Conservation (phyloP, 2,888 invertebrate genomes). For the Conistra vaccinii region DNA sequence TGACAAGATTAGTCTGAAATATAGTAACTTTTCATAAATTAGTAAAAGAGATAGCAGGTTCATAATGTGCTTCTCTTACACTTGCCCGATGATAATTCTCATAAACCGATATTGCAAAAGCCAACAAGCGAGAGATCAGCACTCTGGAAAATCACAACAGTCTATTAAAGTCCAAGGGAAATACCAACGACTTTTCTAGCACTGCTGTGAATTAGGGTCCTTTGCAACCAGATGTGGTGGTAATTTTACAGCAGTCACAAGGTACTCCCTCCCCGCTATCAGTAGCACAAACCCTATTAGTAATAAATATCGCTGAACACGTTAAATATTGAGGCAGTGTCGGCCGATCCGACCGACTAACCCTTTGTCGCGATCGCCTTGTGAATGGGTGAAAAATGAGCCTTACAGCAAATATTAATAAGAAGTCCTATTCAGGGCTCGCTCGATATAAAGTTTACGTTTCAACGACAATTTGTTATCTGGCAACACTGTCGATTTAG, state of each 20-base stretch:
- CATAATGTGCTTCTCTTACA: not conserved
- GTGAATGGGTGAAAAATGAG: conserved; percentile 77
- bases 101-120: not conserved
- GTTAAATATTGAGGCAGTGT: conserved; percentile 73
- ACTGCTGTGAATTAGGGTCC: not conserved
- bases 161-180: not conserved
- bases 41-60: not conserved
- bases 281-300: conserved; percentile 35
- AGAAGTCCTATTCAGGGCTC: conserved; percentile 63
- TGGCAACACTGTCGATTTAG: conserved; percentile 56
- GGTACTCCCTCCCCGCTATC: conserved; percentile 35
- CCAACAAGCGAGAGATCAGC: not conserved
- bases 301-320: conserved; percentile 73
- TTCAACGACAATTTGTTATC: conserved; percentile 70
- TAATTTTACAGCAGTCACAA: conserved; percentile 5
- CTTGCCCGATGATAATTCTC: not conserved
- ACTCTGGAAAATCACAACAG: not conserved
- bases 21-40: no score
- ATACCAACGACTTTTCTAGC: not conserved
- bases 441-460: conserved; percentile 64
- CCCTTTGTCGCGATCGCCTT: conserved; percentile 70
- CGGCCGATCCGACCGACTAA: conserved; percentile 65
- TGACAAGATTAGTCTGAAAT: not conserved
- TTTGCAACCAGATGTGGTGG: not conserved
- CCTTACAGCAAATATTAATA: conserved; percentile 66